These are phyloP conservation scores for Phrynocephalus guinanensis DNA, from an alignment of 2,797 vertebrate genomes.

Conservation along the genomic window DNA sequence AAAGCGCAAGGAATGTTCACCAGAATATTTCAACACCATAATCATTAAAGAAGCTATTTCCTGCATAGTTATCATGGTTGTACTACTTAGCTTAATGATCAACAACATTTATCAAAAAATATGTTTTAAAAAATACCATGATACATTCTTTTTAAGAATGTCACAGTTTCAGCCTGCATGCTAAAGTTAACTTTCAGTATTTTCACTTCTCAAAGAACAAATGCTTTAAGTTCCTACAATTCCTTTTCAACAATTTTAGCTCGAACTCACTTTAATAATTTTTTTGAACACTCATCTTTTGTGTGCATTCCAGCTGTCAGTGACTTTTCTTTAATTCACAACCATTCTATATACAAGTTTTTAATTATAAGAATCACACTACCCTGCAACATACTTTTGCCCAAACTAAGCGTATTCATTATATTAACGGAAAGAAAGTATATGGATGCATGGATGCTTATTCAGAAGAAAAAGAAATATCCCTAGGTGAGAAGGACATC, in stretches of 20 bases:
- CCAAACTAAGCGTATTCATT: background rate
- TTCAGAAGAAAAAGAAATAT: background rate
- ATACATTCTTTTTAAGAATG: conserved; percentile 3
- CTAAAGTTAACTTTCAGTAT: background rate
- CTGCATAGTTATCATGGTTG: background rate
- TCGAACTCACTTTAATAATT: conserved; percentile 22
- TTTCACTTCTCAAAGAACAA: background rate
- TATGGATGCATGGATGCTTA: background rate
- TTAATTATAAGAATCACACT: background rate
- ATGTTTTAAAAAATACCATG: background rate
- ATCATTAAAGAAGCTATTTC: conserved; percentile 26
- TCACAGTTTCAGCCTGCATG: background rate
- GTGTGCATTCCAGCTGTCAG: rapidly evolving
- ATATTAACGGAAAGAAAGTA: background rate
- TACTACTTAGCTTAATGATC: background rate
- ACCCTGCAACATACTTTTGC: rapidly evolving
- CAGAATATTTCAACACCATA: conserved; percentile 32
- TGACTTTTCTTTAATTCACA: background rate
- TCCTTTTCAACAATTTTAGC: background rate
- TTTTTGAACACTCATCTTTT: background rate
- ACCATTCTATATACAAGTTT: background rate
- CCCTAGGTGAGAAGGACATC: background rate
- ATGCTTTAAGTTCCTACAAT: background rate
- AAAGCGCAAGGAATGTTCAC: conserved; percentile 39
- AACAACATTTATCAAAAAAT: conserved; percentile 26